Percentiles rank a stretch among this genome's conserved stretches.
These are phyloP conservation scores for Orchesella cincta DNA, from an alignment of 1,140 invertebrate species.

Conservation along the genomic window DNA sequence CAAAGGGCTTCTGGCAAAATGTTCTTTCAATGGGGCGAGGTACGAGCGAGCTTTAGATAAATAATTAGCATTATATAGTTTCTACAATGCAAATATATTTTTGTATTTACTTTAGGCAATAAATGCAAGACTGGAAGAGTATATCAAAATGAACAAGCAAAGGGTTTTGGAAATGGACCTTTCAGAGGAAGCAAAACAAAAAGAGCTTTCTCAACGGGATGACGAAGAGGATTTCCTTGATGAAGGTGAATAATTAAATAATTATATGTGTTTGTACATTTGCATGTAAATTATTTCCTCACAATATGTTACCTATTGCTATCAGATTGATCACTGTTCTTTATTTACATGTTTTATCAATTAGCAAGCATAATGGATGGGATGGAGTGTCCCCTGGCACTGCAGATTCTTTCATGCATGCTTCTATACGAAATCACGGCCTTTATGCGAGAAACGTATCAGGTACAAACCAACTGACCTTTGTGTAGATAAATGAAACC, in stretches of 20 bases:
- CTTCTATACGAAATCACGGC: conserved; percentile 94
- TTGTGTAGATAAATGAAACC: neutral
- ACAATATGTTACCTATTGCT: neutral
- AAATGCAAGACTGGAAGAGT: conserved; percentile 78
- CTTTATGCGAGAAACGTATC: conserved; percentile 94
- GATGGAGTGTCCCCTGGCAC: conserved; percentile 83
- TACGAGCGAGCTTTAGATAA: conserved; percentile 56
- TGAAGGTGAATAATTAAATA: conserved; percentile 69
- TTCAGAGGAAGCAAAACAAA: conserved; percentile 78
- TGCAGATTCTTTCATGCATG: conserved; percentile 89
- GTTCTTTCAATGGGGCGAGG: conserved; percentile 97
- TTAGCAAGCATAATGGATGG: conserved; percentile 83
- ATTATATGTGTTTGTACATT: conserved; percentile 53
- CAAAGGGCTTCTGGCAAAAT: conserved; percentile 91
- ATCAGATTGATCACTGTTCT: conserved; percentile 7
- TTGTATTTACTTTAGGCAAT: conserved; percentile 65
- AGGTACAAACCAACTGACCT: conserved; percentile 51
- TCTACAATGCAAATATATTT: neutral
- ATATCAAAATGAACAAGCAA: conserved; percentile 57
- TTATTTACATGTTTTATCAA: conserved; percentile 51
- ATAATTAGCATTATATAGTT: conserved; percentile 3
- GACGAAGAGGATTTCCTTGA: conserved; percentile 98
- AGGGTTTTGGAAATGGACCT: conserved; percentile 55
- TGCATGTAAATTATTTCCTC: too few relatives aligned
- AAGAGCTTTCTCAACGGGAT: conserved; percentile 82